A percentile compares a stretch with the other conserved stretches of the same genome.
Conservation (phyloP, 1,140 invertebrate genomes). For the Euwallacea fornicatus region DNA sequence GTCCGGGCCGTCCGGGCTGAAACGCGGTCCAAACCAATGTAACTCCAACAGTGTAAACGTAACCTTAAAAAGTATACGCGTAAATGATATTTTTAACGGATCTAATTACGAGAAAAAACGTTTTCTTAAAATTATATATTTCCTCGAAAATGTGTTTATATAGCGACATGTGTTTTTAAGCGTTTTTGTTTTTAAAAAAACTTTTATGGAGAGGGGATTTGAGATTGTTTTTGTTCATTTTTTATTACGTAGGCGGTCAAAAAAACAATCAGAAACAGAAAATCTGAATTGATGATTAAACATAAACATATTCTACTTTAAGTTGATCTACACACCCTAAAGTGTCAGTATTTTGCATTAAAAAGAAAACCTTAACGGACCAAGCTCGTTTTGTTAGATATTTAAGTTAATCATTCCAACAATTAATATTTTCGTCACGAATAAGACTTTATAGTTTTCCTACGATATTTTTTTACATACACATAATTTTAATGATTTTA, state of each 20-base stretch:
- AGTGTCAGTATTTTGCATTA: slow-evolving; percentile 47
- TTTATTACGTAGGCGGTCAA: background rate
- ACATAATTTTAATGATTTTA: slow-evolving; percentile 51
- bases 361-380: slow-evolving; percentile 43
- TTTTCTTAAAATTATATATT: slow-evolving; percentile 33
- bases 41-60: slow-evolving; percentile 46
- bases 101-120: slow-evolving; percentile 26
- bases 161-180: slow-evolving; percentile 25
- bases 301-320: background rate
- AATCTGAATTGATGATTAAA: too few species aligned
- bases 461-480: slow-evolving; percentile 53
- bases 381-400: slow-evolving; percentile 45
- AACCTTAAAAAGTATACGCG: slow-evolving; percentile 50
- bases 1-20: slow-evolving; percentile 2
- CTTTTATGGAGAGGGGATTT: slow-evolving; percentile 31
- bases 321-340: slow-evolving; percentile 41
- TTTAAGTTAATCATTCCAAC: slow-evolving; percentile 50
- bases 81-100: slow-evolving; percentile 42
- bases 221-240: slow-evolving; percentile 15
- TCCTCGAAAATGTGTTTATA: slow-evolving; percentile 34
- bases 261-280: too few species aligned
- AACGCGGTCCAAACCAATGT: slow-evolving; percentile 48
- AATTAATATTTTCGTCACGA: slow-evolving; percentile 45
- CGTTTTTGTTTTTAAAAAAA: slow-evolving; percentile 36
- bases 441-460: slow-evolving; percentile 52